phyloP scores from a whole-genome alignment of 2,113 vertebrate species.

The Leiothrix lutea region DNA sequence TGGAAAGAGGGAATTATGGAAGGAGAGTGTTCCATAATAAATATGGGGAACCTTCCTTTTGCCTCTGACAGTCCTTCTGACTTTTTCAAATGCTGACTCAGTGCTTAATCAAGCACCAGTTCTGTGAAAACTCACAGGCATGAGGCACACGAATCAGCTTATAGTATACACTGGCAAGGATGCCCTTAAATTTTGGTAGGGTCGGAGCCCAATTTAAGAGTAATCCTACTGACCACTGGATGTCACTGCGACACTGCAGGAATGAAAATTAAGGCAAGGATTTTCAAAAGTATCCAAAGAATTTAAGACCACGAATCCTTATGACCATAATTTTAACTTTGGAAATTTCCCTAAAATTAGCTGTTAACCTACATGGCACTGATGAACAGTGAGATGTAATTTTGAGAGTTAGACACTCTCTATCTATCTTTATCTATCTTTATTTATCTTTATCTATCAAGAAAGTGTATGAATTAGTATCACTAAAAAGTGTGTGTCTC shows the following conservation, averaged over 20 bases:
- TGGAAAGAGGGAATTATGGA: neutral
- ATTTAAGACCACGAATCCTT: neutral
- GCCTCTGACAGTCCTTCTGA: neutral
- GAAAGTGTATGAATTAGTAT: neutral
- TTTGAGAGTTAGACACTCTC: neutral
- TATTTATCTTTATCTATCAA: neutral
- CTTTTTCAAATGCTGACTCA: neutral
- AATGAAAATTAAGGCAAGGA: constrained; percentile 30
- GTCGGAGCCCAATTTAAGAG: constrained; percentile 38
- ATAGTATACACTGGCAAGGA: neutral
- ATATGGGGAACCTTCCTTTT: neutral
- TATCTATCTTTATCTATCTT: too few species aligned
- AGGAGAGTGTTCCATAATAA: neutral
- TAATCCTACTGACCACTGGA: constrained; percentile 79
- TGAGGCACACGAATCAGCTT: neutral
- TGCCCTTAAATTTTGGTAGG: neutral
- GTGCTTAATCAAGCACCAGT: neutral
- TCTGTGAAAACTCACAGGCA: neutral
- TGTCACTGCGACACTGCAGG: constrained; percentile 74
- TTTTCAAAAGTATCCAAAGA: neutral
- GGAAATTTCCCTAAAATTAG: constrained; percentile 9
- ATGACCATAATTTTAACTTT: neutral
- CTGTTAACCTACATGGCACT: neutral
- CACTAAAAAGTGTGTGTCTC: neutral
- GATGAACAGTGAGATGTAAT: neutral